Evolutionary conservation across 2,797 vertebrate genomes (phyloP).

Genomic region (Macropodus opercularis): DNA sequence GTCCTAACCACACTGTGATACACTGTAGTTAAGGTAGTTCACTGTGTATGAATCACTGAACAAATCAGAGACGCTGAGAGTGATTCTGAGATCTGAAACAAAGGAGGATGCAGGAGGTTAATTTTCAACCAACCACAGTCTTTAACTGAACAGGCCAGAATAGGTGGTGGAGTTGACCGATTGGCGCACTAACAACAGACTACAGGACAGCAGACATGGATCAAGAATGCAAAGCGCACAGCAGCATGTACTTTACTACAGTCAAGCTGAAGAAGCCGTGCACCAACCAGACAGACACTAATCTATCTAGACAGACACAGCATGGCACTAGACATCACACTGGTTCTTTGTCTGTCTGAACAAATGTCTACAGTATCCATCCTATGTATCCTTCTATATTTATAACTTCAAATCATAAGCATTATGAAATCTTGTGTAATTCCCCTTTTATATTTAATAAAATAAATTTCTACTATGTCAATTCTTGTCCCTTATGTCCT

Average conservation of each 20-base stretch:
- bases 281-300: constrained; percentile 26
- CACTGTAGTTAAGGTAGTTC: neutral
- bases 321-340: constrained; percentile 47
- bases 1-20: constrained; percentile 1
- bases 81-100: neutral
- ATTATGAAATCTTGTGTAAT: neutral
- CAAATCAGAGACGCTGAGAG: constrained; percentile 1
- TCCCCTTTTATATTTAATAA: too few relatives aligned
- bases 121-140: neutral
- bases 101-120: neutral
- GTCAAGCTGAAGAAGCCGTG: constrained; percentile 7
- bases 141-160: too few relatives aligned
- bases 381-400: neutral
- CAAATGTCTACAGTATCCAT: constrained; percentile 4
- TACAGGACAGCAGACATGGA: constrained; percentile 9
- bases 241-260: constrained; percentile 6
- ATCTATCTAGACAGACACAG: constrained; percentile 59
- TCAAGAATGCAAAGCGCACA: constrained; percentile 24
- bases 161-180: neutral
- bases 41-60: neutral
- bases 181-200: neutral
- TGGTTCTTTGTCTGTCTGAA: constrained; percentile 45
- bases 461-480: too few relatives aligned
- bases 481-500: too few relatives aligned
- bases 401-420: constrained; percentile 4